These are phyloP conservation scores for Melanotus villosus DNA, from an alignment of 2,888 invertebrate species.

Conservation along the genomic window DNA sequence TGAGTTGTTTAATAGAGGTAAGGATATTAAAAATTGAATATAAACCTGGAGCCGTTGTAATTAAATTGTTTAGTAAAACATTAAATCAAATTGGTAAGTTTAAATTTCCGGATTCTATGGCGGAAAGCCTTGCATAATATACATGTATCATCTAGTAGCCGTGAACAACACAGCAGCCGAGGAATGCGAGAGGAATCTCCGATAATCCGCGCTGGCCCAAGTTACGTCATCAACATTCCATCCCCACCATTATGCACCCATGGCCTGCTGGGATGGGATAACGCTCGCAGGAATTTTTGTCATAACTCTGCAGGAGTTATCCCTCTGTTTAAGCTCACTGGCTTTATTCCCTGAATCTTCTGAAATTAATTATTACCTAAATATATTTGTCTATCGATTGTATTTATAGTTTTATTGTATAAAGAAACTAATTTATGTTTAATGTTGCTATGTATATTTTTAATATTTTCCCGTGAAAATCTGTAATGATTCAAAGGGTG, in stretches of 20 bases:
- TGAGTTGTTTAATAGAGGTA: no score
- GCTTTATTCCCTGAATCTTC: slow-evolving; percentile 35
- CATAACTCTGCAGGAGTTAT: slow-evolving; percentile 47
- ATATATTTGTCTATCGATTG: background rate
- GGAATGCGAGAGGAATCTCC: slow-evolving; percentile 64
- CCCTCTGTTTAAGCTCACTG: slow-evolving; percentile 42
- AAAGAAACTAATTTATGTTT: no score
- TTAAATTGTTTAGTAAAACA: slow-evolving; percentile 34
- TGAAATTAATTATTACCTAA: slow-evolving; percentile 35
- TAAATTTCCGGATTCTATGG: slow-evolving; percentile 52
- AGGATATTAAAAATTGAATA: background rate
- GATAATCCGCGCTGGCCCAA: slow-evolving; percentile 64
- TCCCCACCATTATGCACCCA: slow-evolving; percentile 47
- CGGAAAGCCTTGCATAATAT: slow-evolving; percentile 58
- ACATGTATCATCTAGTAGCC: slow-evolving; percentile 60
- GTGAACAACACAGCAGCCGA: slow-evolving; percentile 56
- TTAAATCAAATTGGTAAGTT: slow-evolving; percentile 42
- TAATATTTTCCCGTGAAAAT: no score
- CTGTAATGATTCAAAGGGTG: no score
- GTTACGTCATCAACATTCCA: slow-evolving; percentile 64
- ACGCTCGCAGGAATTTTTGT: slow-evolving; percentile 46
- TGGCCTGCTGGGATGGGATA: slow-evolving; percentile 41
- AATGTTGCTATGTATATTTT: no score
- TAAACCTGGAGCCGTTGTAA: slow-evolving; percentile 13
- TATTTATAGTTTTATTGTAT: no score